These are phyloP conservation scores for Scelioninae gen. 2 DNA, from an alignment of 2,888 invertebrate genomes.

Conservation along the genomic window DNA sequence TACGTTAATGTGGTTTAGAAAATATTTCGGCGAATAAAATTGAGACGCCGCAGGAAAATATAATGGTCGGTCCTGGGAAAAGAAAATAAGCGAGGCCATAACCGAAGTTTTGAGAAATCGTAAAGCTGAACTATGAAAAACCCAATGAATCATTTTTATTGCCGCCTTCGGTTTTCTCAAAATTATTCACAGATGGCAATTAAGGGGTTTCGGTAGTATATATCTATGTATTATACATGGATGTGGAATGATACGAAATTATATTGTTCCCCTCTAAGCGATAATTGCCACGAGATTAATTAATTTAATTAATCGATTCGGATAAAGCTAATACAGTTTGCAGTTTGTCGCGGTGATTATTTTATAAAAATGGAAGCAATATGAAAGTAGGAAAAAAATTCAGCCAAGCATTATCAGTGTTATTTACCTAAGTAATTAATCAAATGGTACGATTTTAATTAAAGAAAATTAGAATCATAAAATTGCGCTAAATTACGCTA, in stretches of 20 bases:
- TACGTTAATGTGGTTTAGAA: too few species aligned
- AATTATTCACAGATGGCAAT: conserved; percentile 36
- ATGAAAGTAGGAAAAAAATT: too few species aligned
- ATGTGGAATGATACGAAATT: not conserved
- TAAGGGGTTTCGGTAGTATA: conserved; percentile 15
- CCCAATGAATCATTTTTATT: conserved; percentile 47
- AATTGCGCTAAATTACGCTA: not conserved
- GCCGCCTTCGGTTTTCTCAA: conserved; percentile 29
- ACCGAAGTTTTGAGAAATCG: conserved; percentile 46
- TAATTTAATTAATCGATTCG: conserved; percentile 6
- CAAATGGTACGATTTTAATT: conserved; percentile 5
- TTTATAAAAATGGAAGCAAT: not conserved
- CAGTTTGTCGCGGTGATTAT: too few species aligned
- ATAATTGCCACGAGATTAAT: conserved; percentile 3
- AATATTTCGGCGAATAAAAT: conserved; percentile 32
- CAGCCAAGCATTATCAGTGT: too few species aligned
- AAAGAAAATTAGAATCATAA: conserved; percentile 5
- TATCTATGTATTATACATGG: too few species aligned
- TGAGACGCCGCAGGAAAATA: conserved; percentile 10
- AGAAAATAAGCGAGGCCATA: conserved; percentile 24
- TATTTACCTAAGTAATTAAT: conserved; percentile 10
- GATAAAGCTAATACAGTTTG: not conserved
- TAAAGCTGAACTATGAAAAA: conserved; percentile 40
- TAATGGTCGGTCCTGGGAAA: conserved; percentile 13
- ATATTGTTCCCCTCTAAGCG: not conserved